Percentiles rank a stretch among this genome's conserved stretches.
Evolutionary conservation across 92 coral and sea anemone species (phyloP).

Genomic region (Parazoanthus darwini): DNA sequence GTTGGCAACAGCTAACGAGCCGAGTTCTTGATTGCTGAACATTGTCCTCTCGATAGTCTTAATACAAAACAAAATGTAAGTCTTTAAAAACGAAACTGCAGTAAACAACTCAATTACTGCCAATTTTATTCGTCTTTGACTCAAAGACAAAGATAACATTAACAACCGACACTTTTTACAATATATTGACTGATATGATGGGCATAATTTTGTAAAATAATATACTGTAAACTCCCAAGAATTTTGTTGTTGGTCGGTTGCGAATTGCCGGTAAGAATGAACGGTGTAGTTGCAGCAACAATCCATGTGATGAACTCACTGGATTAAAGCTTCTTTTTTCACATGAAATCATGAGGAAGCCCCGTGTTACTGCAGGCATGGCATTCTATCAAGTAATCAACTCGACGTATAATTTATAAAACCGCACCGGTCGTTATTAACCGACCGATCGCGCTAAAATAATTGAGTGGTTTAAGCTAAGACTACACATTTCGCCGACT

Average conservation of each 20-base stretch:
- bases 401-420: neutral
- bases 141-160: neutral
- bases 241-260: neutral
- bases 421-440: neutral
- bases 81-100: no score
- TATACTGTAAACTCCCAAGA: neutral
- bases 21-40: no score
- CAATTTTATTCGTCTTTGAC: no score
- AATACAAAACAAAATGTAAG: no score
- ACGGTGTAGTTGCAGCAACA: neutral
- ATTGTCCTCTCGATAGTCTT: no score
- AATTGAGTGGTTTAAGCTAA: neutral
- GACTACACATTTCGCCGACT: neutral
- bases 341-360: neutral
- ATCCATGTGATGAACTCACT: neutral
- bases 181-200: no score
- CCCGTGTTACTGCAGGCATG: neutral
- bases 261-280: neutral
- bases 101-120: constrained; percentile 8
- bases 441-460: neutral
- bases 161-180: neutral
- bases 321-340: neutral
- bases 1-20: no score
- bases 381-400: neutral
- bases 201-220: no score